Base-by-base conservation (phyloP, 2,888 invertebrate species). In the Dryomyza anilis region DNA sequence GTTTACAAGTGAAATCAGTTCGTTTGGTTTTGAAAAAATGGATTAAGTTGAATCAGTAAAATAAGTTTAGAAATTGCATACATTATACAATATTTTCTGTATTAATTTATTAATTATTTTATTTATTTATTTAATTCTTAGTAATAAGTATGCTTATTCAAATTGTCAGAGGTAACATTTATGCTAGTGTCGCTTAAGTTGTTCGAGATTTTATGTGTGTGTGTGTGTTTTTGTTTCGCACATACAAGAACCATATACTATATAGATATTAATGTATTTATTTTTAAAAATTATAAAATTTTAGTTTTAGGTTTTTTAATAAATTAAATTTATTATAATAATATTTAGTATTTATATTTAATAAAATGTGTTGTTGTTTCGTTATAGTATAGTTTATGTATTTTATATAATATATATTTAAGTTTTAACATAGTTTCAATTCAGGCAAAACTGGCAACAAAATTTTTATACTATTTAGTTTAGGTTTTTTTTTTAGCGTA, bases 401-500 rank as follows among this genome's bases (percentile, higher is more conserved):
- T n/a, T n/a, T n/a, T n/a, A 59, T 60, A 56, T 66, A 45, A 46
- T 45, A 70, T 69, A 73, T 71, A 70, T 72, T 70, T 72, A 64
- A 74, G 74, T 76, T 78, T 81, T 76, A 81, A 81, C 82, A 80
- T 79, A 81, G 79, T 80, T 80, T 76, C 76, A 80, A 81, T 80
- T 30, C 52, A 81, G 82, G 81, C 81, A 81, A 81, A 81, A 81
- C 82, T 81, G 81, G 80, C 80, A 80, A 80, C 80, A 79, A 78
- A 81, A 80, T 78, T 69, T 78, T 73, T 76, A 77, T 77, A 45
- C 57, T 57, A 58, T 67, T 63, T 64, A 61, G 57, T 56, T 58
- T 39, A 52, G 53, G n/a, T n/a, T n/a, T n/a, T n/a, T n/a, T n/a
- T 52, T 61, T 46, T 29, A 53, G 61, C 61, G 29, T 29, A 53